Percentiles rank a stretch among this genome's conserved stretches.
Evolutionary conservation across 2,797 vertebrate genomes (phyloP).

Genomic region (Neoniphon sammara): DNA sequence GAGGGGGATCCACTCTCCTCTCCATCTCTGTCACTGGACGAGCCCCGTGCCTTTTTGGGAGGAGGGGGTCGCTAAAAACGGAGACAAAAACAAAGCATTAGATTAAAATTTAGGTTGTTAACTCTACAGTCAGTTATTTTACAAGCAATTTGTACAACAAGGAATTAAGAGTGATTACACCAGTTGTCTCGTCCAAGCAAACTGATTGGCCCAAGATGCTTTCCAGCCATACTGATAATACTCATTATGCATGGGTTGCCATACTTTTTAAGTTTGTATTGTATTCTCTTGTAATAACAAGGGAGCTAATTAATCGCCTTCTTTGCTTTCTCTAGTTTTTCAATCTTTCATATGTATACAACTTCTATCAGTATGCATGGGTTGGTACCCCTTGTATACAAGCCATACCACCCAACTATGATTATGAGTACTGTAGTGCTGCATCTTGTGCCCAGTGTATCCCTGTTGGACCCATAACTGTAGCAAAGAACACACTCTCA

Average conservation of each 20-base stretch:
- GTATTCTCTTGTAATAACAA: neutral
- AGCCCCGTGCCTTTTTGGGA: conserved; percentile 87
- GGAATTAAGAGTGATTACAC: neutral
- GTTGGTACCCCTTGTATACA: neutral
- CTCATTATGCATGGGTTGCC: neutral
- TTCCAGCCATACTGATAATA: neutral
- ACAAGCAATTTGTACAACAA: neutral
- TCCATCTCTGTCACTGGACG: conserved; percentile 88
- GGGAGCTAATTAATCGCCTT: neutral
- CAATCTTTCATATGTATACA: conserved; percentile 1
- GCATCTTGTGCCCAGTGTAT: neutral
- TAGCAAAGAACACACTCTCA: neutral
- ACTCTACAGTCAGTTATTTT: neutral
- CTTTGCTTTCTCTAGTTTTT: conserved; percentile 1
- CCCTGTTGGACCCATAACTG: neutral
- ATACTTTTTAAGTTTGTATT: neutral
- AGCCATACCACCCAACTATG: neutral
- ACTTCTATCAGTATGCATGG: neutral
- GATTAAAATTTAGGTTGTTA: neutral
- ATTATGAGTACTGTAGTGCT: neutral
- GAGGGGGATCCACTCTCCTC: conserved; percentile 89
- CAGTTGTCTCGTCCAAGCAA: neutral
- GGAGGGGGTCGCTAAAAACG: conserved; percentile 74
- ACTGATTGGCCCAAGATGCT: neutral
- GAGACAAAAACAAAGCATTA: neutral